These are phyloP conservation scores for Synergus gifuensis DNA, from an alignment of 2,888 invertebrate genomes.

Conservation along the genomic window DNA sequence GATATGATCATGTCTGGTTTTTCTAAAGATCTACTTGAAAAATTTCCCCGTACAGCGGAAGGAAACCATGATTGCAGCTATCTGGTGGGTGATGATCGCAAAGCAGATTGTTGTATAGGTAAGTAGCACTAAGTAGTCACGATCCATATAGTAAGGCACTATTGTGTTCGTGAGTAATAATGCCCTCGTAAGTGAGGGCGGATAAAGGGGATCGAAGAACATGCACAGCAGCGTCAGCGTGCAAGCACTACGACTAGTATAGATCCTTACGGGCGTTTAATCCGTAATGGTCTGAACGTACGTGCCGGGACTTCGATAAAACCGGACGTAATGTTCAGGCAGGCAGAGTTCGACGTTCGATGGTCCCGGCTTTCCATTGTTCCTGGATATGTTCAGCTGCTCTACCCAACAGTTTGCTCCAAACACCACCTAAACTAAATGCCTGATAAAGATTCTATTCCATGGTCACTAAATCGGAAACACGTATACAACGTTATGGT, in stretches of 20 bases:
- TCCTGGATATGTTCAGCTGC: constrained; percentile 4
- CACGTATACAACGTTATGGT: neutral
- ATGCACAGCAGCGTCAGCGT: constrained; percentile 45
- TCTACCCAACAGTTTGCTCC: constrained; percentile 27
- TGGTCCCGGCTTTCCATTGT: constrained; percentile 39
- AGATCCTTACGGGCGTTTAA: constrained; percentile 64
- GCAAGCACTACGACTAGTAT: constrained; percentile 37
- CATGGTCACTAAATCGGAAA: constrained; percentile 9
- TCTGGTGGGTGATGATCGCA: constrained; percentile 22
- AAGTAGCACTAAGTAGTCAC: constrained; percentile 39
- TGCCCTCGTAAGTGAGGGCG: constrained; percentile 24
- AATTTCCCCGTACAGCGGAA: neutral
- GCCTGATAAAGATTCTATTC: constrained; percentile 22
- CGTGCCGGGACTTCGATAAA: constrained; percentile 62
- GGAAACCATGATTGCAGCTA: constrained; percentile 16
- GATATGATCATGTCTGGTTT: neutral
- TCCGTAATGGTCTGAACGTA: constrained; percentile 63
- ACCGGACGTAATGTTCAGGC: constrained; percentile 40
- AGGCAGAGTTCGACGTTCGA: constrained; percentile 35
- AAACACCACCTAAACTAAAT: constrained; percentile 12
- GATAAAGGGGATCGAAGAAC: constrained; percentile 14
- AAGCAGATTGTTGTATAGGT: constrained; percentile 33
- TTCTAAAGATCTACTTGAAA: neutral
- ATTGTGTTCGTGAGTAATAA: constrained; percentile 39
- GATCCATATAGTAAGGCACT: constrained; percentile 24